Conservation (phyloP, 53 echinoderm and acorn worm species). For the Luidia sarsii region DNA sequence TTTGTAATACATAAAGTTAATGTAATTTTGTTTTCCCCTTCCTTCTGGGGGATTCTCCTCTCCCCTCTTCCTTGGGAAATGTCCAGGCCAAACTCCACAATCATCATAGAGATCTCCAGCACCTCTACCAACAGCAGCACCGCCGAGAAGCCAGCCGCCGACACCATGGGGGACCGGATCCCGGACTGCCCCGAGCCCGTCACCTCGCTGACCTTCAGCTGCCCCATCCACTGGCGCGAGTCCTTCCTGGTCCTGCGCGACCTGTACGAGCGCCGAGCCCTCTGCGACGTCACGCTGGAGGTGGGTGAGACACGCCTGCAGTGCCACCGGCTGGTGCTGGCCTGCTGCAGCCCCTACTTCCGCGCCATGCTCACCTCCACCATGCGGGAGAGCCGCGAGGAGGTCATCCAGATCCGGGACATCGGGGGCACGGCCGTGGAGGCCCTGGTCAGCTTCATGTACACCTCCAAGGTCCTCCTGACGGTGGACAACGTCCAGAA, state of each 20-base stretch:
- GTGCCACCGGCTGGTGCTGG: conserved; percentile 92
- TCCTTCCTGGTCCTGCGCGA: conserved; percentile 79
- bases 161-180: conserved; percentile 66
- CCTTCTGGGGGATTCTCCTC: too few species aligned
- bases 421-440: conserved; percentile 85
- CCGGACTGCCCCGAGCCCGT: conserved; percentile 65
- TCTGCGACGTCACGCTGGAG: conserved; percentile 86
- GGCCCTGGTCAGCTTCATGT: conserved; percentile 85
- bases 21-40: too few species aligned
- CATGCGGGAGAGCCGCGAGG: conserved; percentile 90
- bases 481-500: conserved; percentile 94
- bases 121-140: conserved; percentile 24
- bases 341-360: conserved; percentile 96
- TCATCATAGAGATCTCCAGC: conserved; percentile 96
- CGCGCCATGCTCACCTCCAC: conserved; percentile 94
- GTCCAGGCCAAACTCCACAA: conserved; percentile 80
- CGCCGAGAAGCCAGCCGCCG: conserved; percentile 16
- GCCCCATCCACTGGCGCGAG: conserved; percentile 89
- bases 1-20: too few species aligned
- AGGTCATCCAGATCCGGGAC: conserved; percentile 71
- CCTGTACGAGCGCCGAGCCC: conserved; percentile 66
- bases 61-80: background rate
- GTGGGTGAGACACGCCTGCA: conserved; percentile 67
- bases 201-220: conserved; percentile 81
- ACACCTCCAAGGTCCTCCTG: conserved; percentile 85